phyloP scores from a whole-genome alignment of 2,797 vertebrate species.

The Margarornis squamiger region DNA sequence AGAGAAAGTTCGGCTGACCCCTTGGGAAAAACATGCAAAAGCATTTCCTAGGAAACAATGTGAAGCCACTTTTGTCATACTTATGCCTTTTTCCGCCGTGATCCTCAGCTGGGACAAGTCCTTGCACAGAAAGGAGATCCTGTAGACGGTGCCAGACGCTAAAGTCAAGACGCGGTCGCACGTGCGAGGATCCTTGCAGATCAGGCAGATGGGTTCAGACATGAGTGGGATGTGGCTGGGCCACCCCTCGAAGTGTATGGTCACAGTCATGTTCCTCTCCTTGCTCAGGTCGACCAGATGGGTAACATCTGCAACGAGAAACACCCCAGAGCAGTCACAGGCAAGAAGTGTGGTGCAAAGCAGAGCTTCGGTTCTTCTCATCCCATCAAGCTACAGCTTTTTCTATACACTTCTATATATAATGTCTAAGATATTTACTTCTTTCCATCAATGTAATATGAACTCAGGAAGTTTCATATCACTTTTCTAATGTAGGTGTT shows the following conservation, averaged over 20 bases:
- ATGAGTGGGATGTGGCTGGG: not conserved
- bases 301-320: conserved; percentile 61
- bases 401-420: not conserved
- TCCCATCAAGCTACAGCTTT: not conserved
- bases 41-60: not conserved
- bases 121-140: conserved; percentile 76
- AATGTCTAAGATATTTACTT: not conserved
- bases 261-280: conserved; percentile 57
- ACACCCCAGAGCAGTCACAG: not conserved
- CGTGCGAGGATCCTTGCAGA: conserved; percentile 70
- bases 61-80: conserved; percentile 38
- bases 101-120: conserved; percentile 70
- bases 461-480: no score
- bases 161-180: conserved; percentile 69
- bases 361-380: not conserved
- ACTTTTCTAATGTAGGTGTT: not conserved
- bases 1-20: not conserved
- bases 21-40: not conserved
- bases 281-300: conserved; percentile 71
- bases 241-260: conserved; percentile 40
- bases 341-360: not conserved
- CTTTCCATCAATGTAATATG: not conserved
- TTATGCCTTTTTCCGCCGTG: conserved; percentile 71
- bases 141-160: conserved; percentile 45
- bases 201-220: conserved; percentile 66